Conservation (phyloP, 2,888 invertebrate species). For the Tachystola acroxantha region DNA sequence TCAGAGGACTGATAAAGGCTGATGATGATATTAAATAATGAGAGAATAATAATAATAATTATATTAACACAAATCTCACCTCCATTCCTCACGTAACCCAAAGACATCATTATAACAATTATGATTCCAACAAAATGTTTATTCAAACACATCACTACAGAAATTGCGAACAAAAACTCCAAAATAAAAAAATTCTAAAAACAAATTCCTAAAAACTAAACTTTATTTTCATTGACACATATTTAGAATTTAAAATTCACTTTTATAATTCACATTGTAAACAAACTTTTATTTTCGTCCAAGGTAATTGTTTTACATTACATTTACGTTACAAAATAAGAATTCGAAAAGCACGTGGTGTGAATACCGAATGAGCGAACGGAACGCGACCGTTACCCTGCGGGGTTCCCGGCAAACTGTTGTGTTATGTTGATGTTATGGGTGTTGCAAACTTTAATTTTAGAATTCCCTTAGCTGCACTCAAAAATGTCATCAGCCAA, state of each 20-base stretch:
- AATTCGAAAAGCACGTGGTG: constrained; percentile 11
- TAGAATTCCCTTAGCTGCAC: too few relatives aligned
- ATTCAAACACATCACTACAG: constrained; percentile 54
- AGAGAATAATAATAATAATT: too few relatives aligned
- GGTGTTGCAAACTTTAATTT: too few relatives aligned
- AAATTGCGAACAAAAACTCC: constrained; percentile 7
- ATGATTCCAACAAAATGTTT: constrained; percentile 39
- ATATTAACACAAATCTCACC: constrained; percentile 33
- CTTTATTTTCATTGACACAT: too few relatives aligned
- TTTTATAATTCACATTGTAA: too few relatives aligned
- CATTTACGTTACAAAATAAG: constrained; percentile 3
- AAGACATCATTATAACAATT: constrained; percentile 34
- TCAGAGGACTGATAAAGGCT: too few relatives aligned
- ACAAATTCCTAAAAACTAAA: not conserved
- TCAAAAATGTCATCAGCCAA: not conserved
- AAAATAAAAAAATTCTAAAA: constrained; percentile 11
- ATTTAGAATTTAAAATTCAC: too few relatives aligned
- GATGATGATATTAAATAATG: too few relatives aligned
- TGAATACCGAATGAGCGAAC: constrained; percentile 3
- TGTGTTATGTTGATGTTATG: too few relatives aligned
- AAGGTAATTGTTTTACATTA: too few relatives aligned
- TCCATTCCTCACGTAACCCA: constrained; percentile 54
- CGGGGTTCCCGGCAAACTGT: constrained; percentile 16
- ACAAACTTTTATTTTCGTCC: too few relatives aligned
- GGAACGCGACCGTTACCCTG: constrained; percentile 13